Base-by-base conservation (phyloP, 2,888 invertebrate species). In the Callinectes sapidus region DNA sequence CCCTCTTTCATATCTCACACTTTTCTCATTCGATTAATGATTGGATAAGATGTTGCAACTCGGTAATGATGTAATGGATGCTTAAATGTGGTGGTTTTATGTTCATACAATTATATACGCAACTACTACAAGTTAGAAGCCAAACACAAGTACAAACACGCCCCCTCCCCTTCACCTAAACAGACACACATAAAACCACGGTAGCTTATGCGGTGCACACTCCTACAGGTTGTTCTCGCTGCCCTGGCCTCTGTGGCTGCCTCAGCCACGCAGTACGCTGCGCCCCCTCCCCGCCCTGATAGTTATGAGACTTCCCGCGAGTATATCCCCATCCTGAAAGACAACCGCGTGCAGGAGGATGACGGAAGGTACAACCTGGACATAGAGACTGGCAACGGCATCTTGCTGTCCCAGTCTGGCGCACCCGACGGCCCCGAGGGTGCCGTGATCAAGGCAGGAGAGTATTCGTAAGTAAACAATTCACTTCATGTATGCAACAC, bases 311-410 rank as follows among this genome's bases (percentile, higher is more conserved):
- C 42, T 55, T 89, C 85, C 39, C 61, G 35, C 42, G 92, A 92
- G 14, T 32, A n/a, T 18, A 39, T 92, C 1, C 89, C 92, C 42
- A 92, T 92, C 85, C 66, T 92, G 92, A 92, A 39, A 61, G 89
- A 89, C 89, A 89, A 92, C n/a, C 92, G 89, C 85, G 86, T 92
- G 28, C 92, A 92, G 54, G 92, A 89, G 71, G 92, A 92, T 23
- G 92, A 92, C 66, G 92, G 89, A 10, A 89, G 89, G n/a, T 92
- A 89, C 89, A 92, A 86, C 86, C 23, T 92, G 28, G 92, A 92
- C 81, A 54, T 92, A 28, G 92, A 92, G 66, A 89, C 92, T 54
- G 92, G 85, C 61, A 92, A 92, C 66, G 92, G 89, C 39, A 92
- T 92, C 85, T 28, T 18, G 8, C 32, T 92, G n/a, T 77, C 92